Evolutionary conservation across 2,113 vertebrate genomes (phyloP).

Genomic region (Pyrgilauda ruficollis): DNA sequence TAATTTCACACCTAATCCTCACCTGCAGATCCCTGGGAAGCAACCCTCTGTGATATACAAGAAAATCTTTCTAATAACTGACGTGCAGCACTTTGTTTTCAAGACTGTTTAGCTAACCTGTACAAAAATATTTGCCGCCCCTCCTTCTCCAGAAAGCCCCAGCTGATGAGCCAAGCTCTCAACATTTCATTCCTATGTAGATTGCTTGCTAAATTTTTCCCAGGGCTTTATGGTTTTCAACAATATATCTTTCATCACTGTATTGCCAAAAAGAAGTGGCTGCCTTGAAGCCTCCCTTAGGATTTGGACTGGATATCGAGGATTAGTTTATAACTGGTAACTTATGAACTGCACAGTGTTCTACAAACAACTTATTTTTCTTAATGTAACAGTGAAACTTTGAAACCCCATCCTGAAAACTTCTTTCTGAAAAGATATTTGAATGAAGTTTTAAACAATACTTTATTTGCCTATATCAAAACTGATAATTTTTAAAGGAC

Average conservation of each 20-base stretch:
- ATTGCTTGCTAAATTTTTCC: slow-evolving; percentile 74
- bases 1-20: neutral
- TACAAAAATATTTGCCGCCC: slow-evolving; percentile 51
- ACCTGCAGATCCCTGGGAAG: neutral
- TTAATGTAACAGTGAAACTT: slow-evolving; percentile 66
- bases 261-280: slow-evolving; percentile 72
- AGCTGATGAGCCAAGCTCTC: slow-evolving; percentile 70
- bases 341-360: slow-evolving; percentile 71
- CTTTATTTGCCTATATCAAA: neutral
- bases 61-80: slow-evolving; percentile 31
- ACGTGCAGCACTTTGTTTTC: slow-evolving; percentile 8
- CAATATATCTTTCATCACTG: slow-evolving; percentile 80
- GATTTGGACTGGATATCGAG: slow-evolving; percentile 71
- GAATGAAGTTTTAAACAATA: slow-evolving; percentile 45
- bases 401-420: slow-evolving; percentile 59
- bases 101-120: neutral
- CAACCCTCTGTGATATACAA: neutral
- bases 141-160: slow-evolving; percentile 58
- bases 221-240: slow-evolving; percentile 74
- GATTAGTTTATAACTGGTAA: slow-evolving; percentile 77
- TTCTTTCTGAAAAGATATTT: slow-evolving; percentile 47
- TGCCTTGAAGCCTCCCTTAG: slow-evolving; percentile 67
- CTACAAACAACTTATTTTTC: slow-evolving; percentile 78
- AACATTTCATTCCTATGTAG: slow-evolving; percentile 76
- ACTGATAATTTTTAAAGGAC: slow-evolving; percentile 7